Evolutionary conservation across 2,113 vertebrate species (phyloP).

Genomic region (Ceyx melanurus): DNA sequence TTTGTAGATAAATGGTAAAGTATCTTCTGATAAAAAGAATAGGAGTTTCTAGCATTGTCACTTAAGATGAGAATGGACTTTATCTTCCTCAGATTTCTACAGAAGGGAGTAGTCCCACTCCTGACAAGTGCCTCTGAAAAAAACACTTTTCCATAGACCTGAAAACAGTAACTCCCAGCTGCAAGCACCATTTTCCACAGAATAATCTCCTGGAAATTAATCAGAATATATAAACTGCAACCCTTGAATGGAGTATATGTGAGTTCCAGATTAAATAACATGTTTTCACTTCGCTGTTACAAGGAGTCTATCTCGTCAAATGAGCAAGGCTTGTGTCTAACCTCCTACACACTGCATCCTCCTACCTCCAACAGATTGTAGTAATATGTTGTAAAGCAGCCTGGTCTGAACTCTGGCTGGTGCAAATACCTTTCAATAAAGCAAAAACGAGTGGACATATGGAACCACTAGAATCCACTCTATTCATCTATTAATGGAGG

Average conservation of each 20-base stretch:
- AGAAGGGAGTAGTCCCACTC: background rate
- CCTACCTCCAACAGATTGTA: background rate
- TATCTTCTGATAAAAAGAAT: background rate
- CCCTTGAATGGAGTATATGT: background rate
- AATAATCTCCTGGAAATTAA: background rate
- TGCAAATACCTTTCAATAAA: constrained; percentile 14
- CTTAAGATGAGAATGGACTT: background rate
- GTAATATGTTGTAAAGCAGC: background rate
- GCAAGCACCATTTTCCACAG: background rate
- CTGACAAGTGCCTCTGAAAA: background rate
- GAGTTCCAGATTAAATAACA: background rate
- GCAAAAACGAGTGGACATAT: constrained; percentile 34
- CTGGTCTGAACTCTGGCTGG: constrained; percentile 12
- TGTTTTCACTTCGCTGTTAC: background rate
- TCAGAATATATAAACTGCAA: background rate
- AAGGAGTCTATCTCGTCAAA: background rate
- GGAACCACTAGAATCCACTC: constrained; percentile 45
- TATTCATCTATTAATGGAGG: constrained; percentile 8
- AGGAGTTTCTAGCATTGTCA: background rate
- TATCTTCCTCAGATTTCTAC: background rate
- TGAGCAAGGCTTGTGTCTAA: background rate
- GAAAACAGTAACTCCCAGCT: background rate
- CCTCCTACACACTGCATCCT: background rate
- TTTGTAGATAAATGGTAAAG: background rate
- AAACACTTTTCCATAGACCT: background rate